Conservation (phyloP, 2,888 invertebrate species). For the Orthosia gracilis region DNA sequence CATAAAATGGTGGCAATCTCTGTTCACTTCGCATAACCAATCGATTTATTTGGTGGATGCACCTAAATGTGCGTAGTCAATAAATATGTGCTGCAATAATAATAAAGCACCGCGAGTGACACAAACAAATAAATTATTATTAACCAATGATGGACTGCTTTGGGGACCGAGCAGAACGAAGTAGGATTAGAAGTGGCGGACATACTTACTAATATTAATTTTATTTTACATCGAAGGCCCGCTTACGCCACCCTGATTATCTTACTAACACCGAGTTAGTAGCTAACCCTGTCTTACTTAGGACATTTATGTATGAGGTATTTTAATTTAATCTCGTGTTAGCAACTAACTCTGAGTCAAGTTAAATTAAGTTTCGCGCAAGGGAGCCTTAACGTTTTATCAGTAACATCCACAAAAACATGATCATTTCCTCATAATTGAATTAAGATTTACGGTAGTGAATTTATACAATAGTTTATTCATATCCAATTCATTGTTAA, state of each 20-base stretch:
- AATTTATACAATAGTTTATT: not conserved
- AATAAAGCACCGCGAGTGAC: slow-evolving; percentile 69
- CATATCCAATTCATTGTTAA: not conserved
- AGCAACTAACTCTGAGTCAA: no score
- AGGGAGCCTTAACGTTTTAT: no score
- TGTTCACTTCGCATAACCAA: slow-evolving; percentile 9
- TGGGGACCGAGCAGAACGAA: slow-evolving; percentile 51
- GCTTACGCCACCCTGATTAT: no score
- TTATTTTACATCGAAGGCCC: not conserved
- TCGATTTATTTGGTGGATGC: slow-evolving; percentile 44
- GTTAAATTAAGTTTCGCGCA: no score
- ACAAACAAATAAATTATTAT: slow-evolving; percentile 82
- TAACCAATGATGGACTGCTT: slow-evolving; percentile 76
- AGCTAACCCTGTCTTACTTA: no score
- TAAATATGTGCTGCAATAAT: slow-evolving; percentile 65
- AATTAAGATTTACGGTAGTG: no score
- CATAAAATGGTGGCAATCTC: slow-evolving; percentile 4
- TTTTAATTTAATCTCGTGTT: no score
- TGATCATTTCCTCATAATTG: no score
- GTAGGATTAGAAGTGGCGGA: slow-evolving; percentile 51
- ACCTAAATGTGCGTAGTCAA: slow-evolving; percentile 55
- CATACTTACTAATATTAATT: not conserved
- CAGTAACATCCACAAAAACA: no score
- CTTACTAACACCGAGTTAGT: no score
- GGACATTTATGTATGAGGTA: no score